These are phyloP conservation scores for Montifringilla adamsi DNA, from an alignment of 2,113 vertebrate species.

Conservation along the genomic window DNA sequence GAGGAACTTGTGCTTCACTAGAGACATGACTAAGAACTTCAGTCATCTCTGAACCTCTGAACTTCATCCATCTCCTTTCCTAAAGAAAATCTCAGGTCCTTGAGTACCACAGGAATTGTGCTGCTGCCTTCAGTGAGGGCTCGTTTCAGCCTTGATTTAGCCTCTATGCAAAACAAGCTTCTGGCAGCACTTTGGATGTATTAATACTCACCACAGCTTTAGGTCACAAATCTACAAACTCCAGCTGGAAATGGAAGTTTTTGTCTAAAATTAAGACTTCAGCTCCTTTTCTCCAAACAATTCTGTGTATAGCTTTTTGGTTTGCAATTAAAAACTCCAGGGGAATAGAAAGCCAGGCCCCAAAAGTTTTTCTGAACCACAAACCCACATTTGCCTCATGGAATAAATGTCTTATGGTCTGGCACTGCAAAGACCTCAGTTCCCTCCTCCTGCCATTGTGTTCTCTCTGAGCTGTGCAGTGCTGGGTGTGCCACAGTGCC, in stretches of 20 bases:
- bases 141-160: background rate
- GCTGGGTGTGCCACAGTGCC: accelerated
- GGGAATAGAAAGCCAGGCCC: background rate
- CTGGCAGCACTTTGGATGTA: background rate
- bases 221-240: background rate
- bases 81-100: background rate
- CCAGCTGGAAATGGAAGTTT: background rate
- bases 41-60: background rate
- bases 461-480: background rate
- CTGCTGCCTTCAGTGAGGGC: background rate
- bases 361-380: background rate
- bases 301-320: background rate
- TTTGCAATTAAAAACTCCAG: background rate
- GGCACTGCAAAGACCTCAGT: background rate
- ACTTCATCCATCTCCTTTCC: background rate
- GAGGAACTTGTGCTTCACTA: background rate
- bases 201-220: background rate
- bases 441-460: background rate
- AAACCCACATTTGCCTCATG: conserved; percentile 22
- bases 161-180: background rate
- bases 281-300: background rate
- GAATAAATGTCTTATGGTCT: conserved; percentile 5
- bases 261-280: background rate
- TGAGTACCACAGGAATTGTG: background rate
- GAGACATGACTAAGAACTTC: background rate